Base-by-base conservation (phyloP, 2,888 invertebrate species). In the Acrocyrtus sp. region DNA sequence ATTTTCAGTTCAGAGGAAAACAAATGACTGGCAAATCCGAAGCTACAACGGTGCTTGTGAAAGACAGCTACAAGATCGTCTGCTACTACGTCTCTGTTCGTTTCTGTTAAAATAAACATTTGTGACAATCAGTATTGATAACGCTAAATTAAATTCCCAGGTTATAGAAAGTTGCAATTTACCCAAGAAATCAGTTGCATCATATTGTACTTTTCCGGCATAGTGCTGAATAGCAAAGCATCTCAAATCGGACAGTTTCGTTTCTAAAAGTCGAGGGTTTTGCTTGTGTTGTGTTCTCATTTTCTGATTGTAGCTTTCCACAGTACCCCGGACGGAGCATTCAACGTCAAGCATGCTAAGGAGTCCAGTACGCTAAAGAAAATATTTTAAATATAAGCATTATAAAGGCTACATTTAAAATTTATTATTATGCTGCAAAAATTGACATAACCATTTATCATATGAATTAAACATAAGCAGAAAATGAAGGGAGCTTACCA, bases 21-120 rank as follows among this genome's bases (percentile, higher is more conserved):
- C n/a, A 97, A 87, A 84, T 97, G 96, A 19, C 95, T 95, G 0
- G 95, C 96, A 85, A 97, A 97, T n/a, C 96, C 96, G 85, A 97
- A 97, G 84, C 94, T 95, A 85, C 96, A 97, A 67, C 90, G 91
- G 82, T 95, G 92, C 82, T 93, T 93, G 85, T 95, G 93, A 85
- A 97, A 97, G 1, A 95, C 94, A 0, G 93, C 92, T 1, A 97
- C 93, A 82, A 96, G 86, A 84, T 96, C 96, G 84, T 95, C 96
- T 1, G 95, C 94, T 54, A 96, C 91, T 12, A 93, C 91, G 85
- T 97, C 96, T 78, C 93, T 91, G 86, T 97, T 97, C 12, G 95
- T 94, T 81, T 94, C 93, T 87, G 81, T n/a, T 45, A 24, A 26
- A 51, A 5, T 45, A 19, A 27, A 48, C 5, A 1, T 39, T 60